Evolutionary conservation across 2,113 vertebrate species (phyloP), one percentile per base, ranked within the genome.

Genomic region (Ardeotis arabs): DNA sequence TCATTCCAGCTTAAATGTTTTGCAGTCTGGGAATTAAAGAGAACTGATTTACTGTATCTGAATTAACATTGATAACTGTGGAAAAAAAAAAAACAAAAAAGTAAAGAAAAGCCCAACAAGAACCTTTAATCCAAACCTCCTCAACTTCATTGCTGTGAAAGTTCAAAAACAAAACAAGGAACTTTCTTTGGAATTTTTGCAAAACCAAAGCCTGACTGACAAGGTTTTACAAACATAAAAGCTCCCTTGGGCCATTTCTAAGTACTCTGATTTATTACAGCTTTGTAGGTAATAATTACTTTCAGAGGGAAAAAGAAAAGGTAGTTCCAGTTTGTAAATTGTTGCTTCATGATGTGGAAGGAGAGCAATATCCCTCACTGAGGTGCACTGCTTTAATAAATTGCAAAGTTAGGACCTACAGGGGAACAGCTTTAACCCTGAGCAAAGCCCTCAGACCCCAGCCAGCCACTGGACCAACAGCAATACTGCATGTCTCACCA

Each of bases 271-370:
- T 95, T 92, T 92, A 84, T 81, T 87, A 92, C 60, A 87, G 39
- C 62, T 85, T 91, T 78, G 69, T 77, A 79, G 79, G 45, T 86
- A 95, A 88, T 88, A 96, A 84, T 89, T 89, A 87, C 89, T 95
- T 92, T 93, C 80, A 75, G 69, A 87, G 47, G 52, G 66, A 33
- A 84, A 95, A 70, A 92, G 39, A 84, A 87, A 95, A 95, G n/a
- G 35, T 81, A 87, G 28, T 49, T 92, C 44, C 44, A 81, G 60
- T 81, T 89, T 87, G 56, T 63, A 75, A 91, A 87, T 55, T 60
- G 33, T 52, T 84, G 33, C 35, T 69, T 87, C 60, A 10, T 39
- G 44, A 76, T 49, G 33, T 27, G 56, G 55, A 80, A 92, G 79
- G 75, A 19, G 13, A 86, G 50, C 28, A 64, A 25, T 33, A 39